Conservation (phyloP, 2,113 vertebrate species). For the Psophia crepitans region DNA sequence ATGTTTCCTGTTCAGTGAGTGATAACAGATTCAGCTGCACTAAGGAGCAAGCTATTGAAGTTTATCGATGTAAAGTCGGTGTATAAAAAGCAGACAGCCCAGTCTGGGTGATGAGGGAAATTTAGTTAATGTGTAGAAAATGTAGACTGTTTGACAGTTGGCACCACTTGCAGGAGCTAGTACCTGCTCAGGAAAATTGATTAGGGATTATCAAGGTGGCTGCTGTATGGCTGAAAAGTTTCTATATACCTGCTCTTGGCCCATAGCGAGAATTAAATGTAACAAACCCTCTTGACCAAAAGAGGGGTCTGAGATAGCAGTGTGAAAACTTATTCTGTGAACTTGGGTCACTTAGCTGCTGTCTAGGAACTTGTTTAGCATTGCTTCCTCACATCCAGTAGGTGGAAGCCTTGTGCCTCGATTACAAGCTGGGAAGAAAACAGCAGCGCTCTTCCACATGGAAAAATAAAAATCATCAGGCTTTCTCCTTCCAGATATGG, state of each 20-base stretch:
- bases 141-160: background rate
- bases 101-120: background rate
- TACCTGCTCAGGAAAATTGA: background rate
- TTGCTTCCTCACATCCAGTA: background rate
- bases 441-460: background rate
- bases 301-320: background rate
- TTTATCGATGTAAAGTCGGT: background rate
- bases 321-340: background rate
- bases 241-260: background rate
- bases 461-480: background rate
- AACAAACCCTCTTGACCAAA: background rate
- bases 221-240: background rate
- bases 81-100: background rate
- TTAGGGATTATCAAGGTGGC: background rate
- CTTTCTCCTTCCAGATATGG: background rate
- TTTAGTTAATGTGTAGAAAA: background rate
- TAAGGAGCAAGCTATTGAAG: background rate
- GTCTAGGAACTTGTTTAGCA: background rate
- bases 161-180: background rate
- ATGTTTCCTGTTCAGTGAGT: background rate
- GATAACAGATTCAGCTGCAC: background rate
- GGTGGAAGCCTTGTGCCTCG: background rate
- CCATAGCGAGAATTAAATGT: background rate
- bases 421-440: background rate
- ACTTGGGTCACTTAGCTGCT: accelerated